Conservation (phyloP, 2,888 invertebrate species). For the Spisula solida region DNA sequence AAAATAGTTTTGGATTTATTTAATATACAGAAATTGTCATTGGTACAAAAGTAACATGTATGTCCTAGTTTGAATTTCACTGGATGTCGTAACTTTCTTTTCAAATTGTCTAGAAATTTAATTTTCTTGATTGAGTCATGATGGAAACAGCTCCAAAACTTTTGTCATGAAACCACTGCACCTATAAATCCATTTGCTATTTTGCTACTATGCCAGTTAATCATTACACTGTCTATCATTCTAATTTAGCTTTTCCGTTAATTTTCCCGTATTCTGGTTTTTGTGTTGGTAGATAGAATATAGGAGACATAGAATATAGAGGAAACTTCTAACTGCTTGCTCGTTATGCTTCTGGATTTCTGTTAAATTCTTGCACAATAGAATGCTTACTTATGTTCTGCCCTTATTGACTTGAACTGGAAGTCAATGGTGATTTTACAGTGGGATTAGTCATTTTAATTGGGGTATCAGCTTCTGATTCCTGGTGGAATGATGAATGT, state of each 20-base stretch:
- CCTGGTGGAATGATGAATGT: neutral
- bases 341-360: neutral
- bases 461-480: neutral
- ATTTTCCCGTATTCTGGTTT: constrained; percentile 1
- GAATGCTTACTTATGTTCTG: neutral
- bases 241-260: constrained; percentile 6
- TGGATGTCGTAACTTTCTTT: too few relatives aligned
- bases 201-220: neutral
- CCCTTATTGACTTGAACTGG: neutral
- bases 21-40: too few relatives aligned
- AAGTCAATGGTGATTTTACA: neutral
- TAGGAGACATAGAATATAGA: neutral
- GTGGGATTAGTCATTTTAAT: neutral
- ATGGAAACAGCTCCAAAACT: neutral
- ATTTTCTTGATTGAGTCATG: neutral
- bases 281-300: neutral
- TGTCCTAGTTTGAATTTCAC: too few relatives aligned
- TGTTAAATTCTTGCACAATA: neutral
- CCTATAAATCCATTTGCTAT: constrained; percentile 1
- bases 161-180: neutral
- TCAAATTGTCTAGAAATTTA: too few relatives aligned
- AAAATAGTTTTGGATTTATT: too few relatives aligned
- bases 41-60: too few relatives aligned
- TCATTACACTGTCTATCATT: neutral
- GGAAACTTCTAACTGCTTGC: constrained; percentile 3